Conservation (phyloP, 1,140 invertebrate genomes). For the Neotoxoptera formosana region DNA sequence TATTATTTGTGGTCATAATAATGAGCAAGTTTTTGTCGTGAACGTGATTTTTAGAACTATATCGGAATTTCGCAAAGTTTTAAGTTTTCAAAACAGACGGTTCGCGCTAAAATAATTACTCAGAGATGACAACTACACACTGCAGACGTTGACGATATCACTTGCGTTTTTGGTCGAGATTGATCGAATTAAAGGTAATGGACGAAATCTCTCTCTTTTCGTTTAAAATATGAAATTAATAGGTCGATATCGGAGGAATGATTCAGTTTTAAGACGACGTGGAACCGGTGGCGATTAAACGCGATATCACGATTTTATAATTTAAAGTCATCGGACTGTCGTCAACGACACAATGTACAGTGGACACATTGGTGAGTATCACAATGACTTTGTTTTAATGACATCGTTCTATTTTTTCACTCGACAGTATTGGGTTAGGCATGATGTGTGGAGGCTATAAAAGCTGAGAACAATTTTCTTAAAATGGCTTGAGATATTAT, state of each 20-base stretch:
- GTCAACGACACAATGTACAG: neutral
- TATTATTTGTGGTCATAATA: neutral
- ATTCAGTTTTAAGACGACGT: neutral
- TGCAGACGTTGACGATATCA: neutral
- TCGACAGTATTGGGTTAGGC: neutral
- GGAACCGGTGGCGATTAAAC: neutral
- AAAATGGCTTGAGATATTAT: no score
- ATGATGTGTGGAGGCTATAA: neutral
- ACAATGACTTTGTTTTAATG: neutral
- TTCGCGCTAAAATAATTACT: neutral
- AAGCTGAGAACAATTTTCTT: neutral
- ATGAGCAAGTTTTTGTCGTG: neutral
- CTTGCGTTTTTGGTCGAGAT: neutral
- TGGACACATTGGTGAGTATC: neutral
- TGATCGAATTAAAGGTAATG: neutral
- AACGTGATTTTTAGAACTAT: neutral
- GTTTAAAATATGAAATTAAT: neutral
- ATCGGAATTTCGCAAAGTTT: neutral
- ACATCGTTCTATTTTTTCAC: neutral
- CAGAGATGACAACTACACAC: neutral
- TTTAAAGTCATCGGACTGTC: neutral
- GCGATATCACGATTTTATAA: neutral
- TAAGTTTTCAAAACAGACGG: neutral
- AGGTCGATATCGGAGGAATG: neutral
- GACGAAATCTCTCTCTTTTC: neutral